phyloP scores from a whole-genome alignment of 2,113 vertebrate species.

The Monopterus albus region DNA sequence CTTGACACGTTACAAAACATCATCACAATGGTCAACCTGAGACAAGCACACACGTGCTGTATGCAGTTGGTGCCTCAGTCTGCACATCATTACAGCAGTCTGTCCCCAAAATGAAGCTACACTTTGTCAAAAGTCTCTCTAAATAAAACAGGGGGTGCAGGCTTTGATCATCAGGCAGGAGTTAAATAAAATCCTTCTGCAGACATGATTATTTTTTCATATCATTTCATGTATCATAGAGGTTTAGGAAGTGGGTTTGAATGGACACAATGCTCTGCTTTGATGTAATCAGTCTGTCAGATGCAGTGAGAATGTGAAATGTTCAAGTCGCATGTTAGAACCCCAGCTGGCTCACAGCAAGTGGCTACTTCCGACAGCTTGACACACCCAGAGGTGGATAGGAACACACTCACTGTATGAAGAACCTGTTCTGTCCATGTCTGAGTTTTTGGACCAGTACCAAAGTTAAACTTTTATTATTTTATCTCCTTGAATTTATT shows the following conservation, averaged over 20 bases:
- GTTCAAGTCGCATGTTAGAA: neutral
- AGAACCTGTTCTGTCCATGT: too few species aligned
- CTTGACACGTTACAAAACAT: neutral
- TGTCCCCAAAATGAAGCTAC: conserved; percentile 34
- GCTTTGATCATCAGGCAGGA: conserved; percentile 58
- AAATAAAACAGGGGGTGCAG: conserved; percentile 37
- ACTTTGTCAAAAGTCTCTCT: conserved; percentile 48
- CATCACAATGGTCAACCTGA: conserved; percentile 15
- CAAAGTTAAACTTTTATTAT: too few species aligned
- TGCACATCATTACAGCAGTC: conserved; percentile 53
- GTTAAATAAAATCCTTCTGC: conserved; percentile 37
- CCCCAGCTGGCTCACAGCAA: neutral
- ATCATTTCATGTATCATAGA: conserved; percentile 9
- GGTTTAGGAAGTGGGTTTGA: conserved; percentile 5
- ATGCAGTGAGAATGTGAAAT: neutral
- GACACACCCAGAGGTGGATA: neutral
- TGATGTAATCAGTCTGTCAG: neutral
- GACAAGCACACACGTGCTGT: neutral
- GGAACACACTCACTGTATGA: neutral
- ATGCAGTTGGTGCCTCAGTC: neutral
- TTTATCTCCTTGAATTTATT: too few species aligned
- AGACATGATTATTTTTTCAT: conserved; percentile 15
- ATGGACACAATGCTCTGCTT: neutral
- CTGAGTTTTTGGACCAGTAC: too few species aligned
- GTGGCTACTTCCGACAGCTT: neutral